Evolutionary conservation across 1,140 invertebrate species (phyloP), one percentile per base, ranked within the genome.

Genomic region (Meteorus sp.): DNA sequence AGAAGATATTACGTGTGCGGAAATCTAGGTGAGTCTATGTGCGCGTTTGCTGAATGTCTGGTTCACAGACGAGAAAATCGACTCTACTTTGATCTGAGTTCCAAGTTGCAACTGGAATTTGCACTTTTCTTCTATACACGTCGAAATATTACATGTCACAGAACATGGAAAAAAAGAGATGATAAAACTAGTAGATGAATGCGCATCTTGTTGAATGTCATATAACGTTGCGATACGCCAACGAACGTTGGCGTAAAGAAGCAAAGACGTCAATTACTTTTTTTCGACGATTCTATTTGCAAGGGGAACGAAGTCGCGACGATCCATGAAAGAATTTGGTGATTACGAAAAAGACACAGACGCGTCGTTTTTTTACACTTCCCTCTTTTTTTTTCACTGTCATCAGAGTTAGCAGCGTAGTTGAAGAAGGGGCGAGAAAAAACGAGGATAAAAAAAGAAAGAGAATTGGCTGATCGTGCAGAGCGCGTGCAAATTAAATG

Each of bases 401-500:
- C 35, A 39, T 39, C 3, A 39, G 15, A 31, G 25, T 35, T 9
- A 35, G 22, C 13, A 50, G 25, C 6, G 8, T 4, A 29, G 31
- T 27, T 22, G 9, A 45, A 45, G 15, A 22, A 19, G 22, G 9
- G 8, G 8, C 9, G 1, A 22, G 15, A 22, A 9, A 17, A 17
- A 5, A 22, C 2, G 3, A 39, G 27, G 27, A 29, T 29, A 5
- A 29, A 9, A 23, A 7, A 22, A 20, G 19, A 8, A 45, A 39
- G 31, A 29, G 43, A 58, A 41, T 19, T 27, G 47, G 22, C 45
- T 58, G 35, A 51, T 50, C n/a, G 25, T 41, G 56, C 56, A 58
- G 43, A 50, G 35, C 35, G 17, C 29, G 37, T 29, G 48, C 13
- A 59, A 59, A 59, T 59, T 52, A 45, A 59, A 59, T 53, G 27